Base-by-base conservation (phyloP, 2,113 vertebrate genomes). In the Gorsachius goisagi region DNA sequence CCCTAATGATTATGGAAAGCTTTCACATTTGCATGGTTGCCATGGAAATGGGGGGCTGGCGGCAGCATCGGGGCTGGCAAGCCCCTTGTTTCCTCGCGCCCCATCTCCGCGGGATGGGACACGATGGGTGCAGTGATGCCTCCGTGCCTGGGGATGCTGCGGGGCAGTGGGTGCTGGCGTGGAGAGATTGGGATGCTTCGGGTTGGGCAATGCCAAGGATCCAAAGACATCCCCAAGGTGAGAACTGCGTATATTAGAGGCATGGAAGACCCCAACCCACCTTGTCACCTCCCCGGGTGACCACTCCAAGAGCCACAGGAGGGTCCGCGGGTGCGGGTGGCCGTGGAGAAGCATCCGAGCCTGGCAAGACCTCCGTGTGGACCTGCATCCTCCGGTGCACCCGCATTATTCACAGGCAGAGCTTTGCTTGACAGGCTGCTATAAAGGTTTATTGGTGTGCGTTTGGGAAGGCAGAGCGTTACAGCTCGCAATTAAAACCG, bases 11-110 rank as follows among this genome's bases (percentile, higher is more conserved):
- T 97, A 96, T 80, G 97, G 97, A 97, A 98, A 98, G 98, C 97
- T 97, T 96, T 97, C 94, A 95, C 96, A 97, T 97, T 98, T 97
- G 97, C 97, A 98, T 97, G 79, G 98, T 98, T 98, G 95, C 97
- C 96, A 98, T 98, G 97, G 98, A 75, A 93, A 98, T 92, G 66
- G 88, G 87, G 96, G 94, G 92, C 97, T 97, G 96, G 53, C 73
- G 16, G 96, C 50, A 55, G 92, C 94, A 75, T 41, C 71, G 21
- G 81, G 85, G 96, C 91, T 8, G 96, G 69, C 5, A 53, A 96
- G 89, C 95, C 93, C 93, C 78, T 60, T 52, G 14, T 77, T 47
- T 8, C 83, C 76, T 63, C 7, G 1, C 28, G 5, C 13, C 83
- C 84, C 79, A 6, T 30, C 59, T 6, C 55, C 2, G 2, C 0